Conservation (phyloP, 2,113 vertebrate genomes). For the Copsychus sechellarum region DNA sequence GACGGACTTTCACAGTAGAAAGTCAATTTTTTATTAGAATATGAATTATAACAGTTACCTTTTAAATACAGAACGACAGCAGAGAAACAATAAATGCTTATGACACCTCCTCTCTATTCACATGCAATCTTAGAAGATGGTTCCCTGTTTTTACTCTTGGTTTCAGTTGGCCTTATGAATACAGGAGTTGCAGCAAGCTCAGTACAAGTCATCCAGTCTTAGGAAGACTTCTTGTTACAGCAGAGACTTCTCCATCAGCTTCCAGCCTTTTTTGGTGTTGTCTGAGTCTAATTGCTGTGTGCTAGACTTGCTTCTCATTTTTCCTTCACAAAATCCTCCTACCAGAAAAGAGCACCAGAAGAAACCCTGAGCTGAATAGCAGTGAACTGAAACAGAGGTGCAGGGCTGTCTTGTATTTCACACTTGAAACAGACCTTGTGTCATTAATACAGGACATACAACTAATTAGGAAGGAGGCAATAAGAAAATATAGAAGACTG, state of each 20-base stretch:
- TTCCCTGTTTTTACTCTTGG: not conserved
- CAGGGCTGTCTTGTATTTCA: not conserved
- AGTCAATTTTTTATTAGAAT: not conserved
- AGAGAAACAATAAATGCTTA: not conserved
- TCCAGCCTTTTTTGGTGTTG: not conserved
- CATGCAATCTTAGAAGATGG: not conserved
- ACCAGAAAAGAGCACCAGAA: not conserved
- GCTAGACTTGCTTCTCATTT: not conserved
- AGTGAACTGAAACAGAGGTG: not conserved
- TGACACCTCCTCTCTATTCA: not conserved
- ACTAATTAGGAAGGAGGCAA: not conserved
- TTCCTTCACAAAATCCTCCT: not conserved
- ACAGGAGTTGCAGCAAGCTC: not conserved
- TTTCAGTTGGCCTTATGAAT: not conserved
- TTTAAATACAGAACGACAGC: not conserved
- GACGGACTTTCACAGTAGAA: not conserved
- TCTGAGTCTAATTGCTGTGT: not conserved
- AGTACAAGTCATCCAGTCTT: not conserved
- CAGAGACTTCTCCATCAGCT: not conserved
- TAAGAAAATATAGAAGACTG: not conserved
- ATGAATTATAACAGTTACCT: not conserved
- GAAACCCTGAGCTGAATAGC: not conserved
- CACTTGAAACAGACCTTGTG: not conserved
- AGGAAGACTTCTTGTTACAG: not conserved
- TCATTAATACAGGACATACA: not conserved